phyloP scores from a whole-genome alignment of 2,113 vertebrate species.

The Myrmophylax atrothorax region DNA sequence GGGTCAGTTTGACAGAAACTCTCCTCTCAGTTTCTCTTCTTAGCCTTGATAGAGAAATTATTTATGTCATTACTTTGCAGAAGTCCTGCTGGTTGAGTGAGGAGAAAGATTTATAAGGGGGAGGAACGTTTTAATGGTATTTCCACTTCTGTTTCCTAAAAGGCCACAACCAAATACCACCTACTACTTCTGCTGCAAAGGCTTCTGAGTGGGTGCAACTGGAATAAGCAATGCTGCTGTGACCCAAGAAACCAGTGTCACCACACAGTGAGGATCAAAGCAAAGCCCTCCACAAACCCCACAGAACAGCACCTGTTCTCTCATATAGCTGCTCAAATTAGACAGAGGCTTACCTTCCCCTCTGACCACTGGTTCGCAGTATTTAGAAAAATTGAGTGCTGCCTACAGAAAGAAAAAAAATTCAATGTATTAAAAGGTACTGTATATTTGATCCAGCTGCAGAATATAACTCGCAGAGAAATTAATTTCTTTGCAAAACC shows the following conservation, averaged over 20 bases:
- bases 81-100: not conserved
- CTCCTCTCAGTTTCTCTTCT: not conserved
- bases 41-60: not conserved
- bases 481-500: not conserved
- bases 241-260: not conserved
- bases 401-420: slow-evolving; percentile 76
- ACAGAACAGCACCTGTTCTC: not conserved
- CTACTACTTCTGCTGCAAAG: not conserved
- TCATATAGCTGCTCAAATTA: not conserved
- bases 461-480: not conserved
- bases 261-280: not conserved
- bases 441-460: not conserved
- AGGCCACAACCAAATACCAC: not conserved
- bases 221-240: not conserved
- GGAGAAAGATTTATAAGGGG: not conserved
- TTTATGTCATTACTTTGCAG: not conserved
- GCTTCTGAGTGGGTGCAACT: not conserved
- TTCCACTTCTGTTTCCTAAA: not conserved
- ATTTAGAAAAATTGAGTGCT: slow-evolving; percentile 93
- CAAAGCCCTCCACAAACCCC: not conserved
- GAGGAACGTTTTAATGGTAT: not conserved
- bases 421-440: not conserved
- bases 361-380: slow-evolving; percentile 90
- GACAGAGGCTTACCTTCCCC: slow-evolving; percentile 86
- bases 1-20: not conserved